These are phyloP conservation scores for Geotrupes spiniger DNA, from an alignment of 2,888 invertebrate genomes.

Conservation along the genomic window DNA sequence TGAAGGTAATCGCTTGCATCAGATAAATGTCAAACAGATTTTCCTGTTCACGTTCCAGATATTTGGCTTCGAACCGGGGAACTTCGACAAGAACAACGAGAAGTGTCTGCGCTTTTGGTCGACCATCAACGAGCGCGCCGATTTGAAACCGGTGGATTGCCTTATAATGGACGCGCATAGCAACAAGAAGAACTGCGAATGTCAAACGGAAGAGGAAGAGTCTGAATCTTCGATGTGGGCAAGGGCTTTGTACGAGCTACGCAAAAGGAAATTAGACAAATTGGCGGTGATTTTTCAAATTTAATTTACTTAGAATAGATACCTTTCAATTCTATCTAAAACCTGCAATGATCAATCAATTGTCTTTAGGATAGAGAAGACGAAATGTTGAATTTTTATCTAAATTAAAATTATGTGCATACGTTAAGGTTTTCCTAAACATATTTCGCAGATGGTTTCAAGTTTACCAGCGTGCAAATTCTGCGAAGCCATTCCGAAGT, in stretches of 20 bases:
- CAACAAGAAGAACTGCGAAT: conserved; percentile 13
- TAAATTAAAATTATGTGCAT: too few species aligned
- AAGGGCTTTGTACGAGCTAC: conserved; percentile 19
- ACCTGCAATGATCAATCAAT: too few species aligned
- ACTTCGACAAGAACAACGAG: conserved; percentile 18
- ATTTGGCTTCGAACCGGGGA: conserved; percentile 19
- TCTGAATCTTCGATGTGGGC: conserved; percentile 18
- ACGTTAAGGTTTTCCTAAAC: too few species aligned
- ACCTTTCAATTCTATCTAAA: too few species aligned
- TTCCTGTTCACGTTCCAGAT: conserved; percentile 14
- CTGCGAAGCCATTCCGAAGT: conserved; percentile 12
- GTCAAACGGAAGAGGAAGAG: conserved; percentile 16
- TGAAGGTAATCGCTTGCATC: too few species aligned
- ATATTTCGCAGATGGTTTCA: conserved; percentile 11
- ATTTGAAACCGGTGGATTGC: conserved; percentile 22
- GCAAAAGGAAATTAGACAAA: conserved; percentile 21
- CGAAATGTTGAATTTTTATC: too few species aligned
- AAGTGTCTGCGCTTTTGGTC: conserved; percentile 26
- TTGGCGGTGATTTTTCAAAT: conserved; percentile 15
- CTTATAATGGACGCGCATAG: conserved; percentile 15
- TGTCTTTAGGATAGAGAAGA: too few species aligned
- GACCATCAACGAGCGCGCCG: conserved; percentile 13
- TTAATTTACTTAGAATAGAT: background rate
- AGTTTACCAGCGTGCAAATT: conserved; percentile 12
- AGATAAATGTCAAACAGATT: background rate